Evolutionary conservation across 2,113 vertebrate species (phyloP).

Genomic region (Cariama cristata): DNA sequence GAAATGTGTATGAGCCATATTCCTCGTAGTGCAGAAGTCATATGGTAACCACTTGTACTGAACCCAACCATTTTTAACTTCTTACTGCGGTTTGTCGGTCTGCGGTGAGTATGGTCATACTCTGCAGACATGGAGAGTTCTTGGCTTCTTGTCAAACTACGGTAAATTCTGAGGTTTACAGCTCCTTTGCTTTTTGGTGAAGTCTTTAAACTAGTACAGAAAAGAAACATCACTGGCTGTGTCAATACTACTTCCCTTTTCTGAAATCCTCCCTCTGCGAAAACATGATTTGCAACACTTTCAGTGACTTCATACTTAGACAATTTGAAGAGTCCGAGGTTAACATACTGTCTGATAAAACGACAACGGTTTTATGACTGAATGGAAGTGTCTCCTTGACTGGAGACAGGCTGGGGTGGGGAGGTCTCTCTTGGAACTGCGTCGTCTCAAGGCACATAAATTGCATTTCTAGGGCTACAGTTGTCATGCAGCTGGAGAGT

Average conservation of each 20-base stretch:
- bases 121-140: not conserved
- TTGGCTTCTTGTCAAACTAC: not conserved
- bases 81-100: not conserved
- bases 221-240: not conserved
- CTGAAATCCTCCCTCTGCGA: not conserved
- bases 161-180: not conserved
- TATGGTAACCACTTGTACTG: not conserved
- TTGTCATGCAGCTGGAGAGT: not conserved
- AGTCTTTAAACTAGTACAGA: not conserved
- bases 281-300: conserved; percentile 13
- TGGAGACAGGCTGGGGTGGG: not conserved
- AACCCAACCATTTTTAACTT: not conserved
- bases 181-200: not conserved
- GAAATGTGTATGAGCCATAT: not conserved
- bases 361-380: not conserved
- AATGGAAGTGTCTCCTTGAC: not conserved
- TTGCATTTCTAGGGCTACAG: not conserved
- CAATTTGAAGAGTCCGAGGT: conserved; percentile 1
- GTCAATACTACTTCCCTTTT: not conserved
- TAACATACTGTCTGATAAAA: conserved; percentile 18
- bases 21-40: not conserved
- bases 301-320: conserved; percentile 21
- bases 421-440: not conserved
- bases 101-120: not conserved
- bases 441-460: not conserved